phyloP scores from a whole-genome alignment of 2,113 vertebrate genomes.

The Vombatus ursinus region DNA sequence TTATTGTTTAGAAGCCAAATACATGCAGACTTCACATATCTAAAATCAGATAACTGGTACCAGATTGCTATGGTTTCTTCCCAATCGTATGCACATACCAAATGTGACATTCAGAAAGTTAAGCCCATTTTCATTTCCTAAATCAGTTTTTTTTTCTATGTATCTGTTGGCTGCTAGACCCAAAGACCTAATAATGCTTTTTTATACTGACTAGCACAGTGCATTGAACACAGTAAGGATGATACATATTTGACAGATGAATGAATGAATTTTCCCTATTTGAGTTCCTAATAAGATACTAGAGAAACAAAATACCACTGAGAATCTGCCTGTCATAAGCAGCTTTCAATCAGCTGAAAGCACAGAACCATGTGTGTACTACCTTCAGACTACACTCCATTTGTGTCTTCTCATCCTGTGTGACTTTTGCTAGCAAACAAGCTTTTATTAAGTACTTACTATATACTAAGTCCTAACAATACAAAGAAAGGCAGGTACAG shows the following conservation, averaged over 20 bases:
- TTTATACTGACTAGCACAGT: neutral
- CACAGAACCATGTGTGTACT: neutral
- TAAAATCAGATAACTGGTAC: constrained; percentile 5
- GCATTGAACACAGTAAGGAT: neutral
- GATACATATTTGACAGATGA: neutral
- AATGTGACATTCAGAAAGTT: constrained; percentile 37
- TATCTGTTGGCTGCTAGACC: neutral
- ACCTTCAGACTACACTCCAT: neutral
- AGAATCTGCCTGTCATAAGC: neutral
- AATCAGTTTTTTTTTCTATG: neutral
- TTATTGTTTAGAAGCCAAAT: constrained; percentile 14
- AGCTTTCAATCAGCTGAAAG: neutral
- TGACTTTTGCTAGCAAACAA: neutral
- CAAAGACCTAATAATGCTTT: neutral
- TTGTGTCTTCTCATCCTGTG: neutral
- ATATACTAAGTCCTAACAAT: neutral
- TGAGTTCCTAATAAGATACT: neutral
- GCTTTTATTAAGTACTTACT: neutral
- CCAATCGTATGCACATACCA: constrained; percentile 25
- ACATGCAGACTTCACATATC: constrained; percentile 9
- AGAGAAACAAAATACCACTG: neutral
- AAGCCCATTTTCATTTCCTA: constrained; percentile 10
- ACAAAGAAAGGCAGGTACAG: neutral
- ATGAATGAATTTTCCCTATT: too few species aligned
- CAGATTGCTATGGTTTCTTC: constrained; percentile 23